A percentile compares a stretch with the other conserved stretches of the same genome.
phyloP scores from a whole-genome alignment of 2,113 vertebrate genomes.

The Pungitius pungitius region DNA sequence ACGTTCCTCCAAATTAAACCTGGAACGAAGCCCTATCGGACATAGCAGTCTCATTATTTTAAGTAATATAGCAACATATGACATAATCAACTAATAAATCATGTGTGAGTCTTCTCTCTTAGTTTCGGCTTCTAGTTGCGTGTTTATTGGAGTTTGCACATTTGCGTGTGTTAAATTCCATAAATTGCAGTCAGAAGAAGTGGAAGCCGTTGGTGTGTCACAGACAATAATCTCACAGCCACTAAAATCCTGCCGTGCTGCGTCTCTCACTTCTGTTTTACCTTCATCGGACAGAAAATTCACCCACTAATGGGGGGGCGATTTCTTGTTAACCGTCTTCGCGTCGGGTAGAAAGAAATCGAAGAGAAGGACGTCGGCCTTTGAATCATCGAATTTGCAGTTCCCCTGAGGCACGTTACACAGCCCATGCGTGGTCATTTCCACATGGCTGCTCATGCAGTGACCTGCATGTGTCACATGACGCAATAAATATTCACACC shows the following conservation, averaged over 20 bases:
- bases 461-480: constrained; percentile 1
- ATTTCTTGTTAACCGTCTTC: not conserved
- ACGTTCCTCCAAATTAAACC: not conserved
- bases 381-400: not conserved
- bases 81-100: not conserved
- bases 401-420: constrained; percentile 9
- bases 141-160: not conserved
- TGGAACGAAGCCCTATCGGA: too few relatives aligned
- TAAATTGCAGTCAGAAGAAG: constrained; percentile 8
- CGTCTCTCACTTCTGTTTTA: constrained; percentile 48
- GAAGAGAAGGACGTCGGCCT: not conserved
- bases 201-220: not conserved
- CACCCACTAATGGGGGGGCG: not conserved
- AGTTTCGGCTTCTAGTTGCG: not conserved
- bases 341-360: not conserved
- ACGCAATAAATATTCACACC: not conserved
- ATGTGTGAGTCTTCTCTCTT: not conserved
- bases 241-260: not conserved
- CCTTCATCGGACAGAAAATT: not conserved
- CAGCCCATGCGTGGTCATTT: too few relatives aligned
- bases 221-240: constrained; percentile 2
- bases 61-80: not conserved
- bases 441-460: constrained; percentile 59
- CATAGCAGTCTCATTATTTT: not conserved
- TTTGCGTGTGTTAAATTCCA: constrained; percentile 27